These are phyloP conservation scores for Aleiodes sp. DNA, from an alignment of 1,140 invertebrate genomes.

Conservation along the genomic window DNA sequence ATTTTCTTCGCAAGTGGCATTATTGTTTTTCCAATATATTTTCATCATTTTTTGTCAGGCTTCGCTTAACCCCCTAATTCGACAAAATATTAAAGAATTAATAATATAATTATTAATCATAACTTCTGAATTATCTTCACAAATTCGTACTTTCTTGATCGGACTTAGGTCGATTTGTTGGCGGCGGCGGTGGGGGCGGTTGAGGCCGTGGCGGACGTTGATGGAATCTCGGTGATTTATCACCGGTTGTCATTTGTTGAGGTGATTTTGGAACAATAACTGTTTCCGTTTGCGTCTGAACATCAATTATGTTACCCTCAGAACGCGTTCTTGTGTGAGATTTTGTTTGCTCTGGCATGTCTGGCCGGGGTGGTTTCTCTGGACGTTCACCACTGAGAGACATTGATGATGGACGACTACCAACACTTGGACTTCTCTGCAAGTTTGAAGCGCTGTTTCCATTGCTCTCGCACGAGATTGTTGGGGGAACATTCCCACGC, in stretches of 20 bases:
- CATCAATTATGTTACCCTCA: slow-evolving; percentile 67
- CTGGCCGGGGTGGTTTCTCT: slow-evolving; percentile 62
- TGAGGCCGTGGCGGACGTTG: slow-evolving; percentile 62
- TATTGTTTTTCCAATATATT: too few relatives aligned
- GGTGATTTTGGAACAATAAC: slow-evolving; percentile 51
- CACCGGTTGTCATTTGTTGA: slow-evolving; percentile 43
- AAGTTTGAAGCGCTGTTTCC: slow-evolving; percentile 59
- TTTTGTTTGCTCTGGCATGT: slow-evolving; percentile 53
- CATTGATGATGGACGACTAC: slow-evolving; percentile 59
- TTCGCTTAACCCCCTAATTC: too few relatives aligned
- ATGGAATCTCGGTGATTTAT: slow-evolving; percentile 55
- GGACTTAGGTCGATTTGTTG: slow-evolving; percentile 52
- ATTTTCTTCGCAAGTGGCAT: too few relatives aligned
- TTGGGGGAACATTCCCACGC: slow-evolving; percentile 56
- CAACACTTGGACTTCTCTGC: slow-evolving; percentile 63
- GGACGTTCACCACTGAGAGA: slow-evolving; percentile 57
- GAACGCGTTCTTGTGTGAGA: slow-evolving; percentile 64
- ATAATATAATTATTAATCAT: too few relatives aligned
- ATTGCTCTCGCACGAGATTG: slow-evolving; percentile 51
- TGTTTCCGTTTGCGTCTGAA: slow-evolving; percentile 57
- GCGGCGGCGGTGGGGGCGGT: slow-evolving; percentile 63
- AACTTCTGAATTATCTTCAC: slow-evolving; percentile 37
- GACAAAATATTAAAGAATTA: too few relatives aligned
- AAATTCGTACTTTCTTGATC: slow-evolving; percentile 66
- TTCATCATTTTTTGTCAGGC: too few relatives aligned